A percentile compares a stretch with the other conserved stretches of the same genome.
phyloP scores from a whole-genome alignment of 2,888 invertebrate species.

The Thereva nobilitata region DNA sequence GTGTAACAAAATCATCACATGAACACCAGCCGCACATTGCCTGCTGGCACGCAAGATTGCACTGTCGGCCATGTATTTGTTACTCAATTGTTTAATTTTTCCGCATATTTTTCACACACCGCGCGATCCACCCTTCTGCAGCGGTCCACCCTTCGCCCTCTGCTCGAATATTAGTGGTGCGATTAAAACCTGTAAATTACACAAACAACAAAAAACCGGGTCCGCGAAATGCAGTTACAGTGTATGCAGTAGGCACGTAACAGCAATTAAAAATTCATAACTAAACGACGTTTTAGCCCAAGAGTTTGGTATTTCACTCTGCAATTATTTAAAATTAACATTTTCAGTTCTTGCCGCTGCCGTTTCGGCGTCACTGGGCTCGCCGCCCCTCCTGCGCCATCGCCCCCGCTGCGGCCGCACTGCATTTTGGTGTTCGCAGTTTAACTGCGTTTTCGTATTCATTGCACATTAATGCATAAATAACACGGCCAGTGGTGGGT shows the following conservation, averaged over 20 bases:
- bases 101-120: conserved; percentile 29
- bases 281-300: conserved; percentile 34
- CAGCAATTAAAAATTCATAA: conserved; percentile 35
- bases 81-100: conserved; percentile 23
- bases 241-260: conserved; percentile 20
- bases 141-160: no score
- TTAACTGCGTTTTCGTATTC: conserved; percentile 27
- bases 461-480: conserved; percentile 21
- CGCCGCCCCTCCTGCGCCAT: background rate
- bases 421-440: conserved; percentile 2
- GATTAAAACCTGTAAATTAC: conserved; percentile 16
- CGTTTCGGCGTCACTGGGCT: background rate
- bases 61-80: conserved; percentile 23
- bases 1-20: conserved; percentile 7
- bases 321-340: conserved; percentile 25
- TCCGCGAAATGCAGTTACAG: conserved; percentile 20
- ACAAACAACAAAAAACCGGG: conserved; percentile 19
- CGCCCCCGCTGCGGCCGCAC: background rate
- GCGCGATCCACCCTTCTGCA: conserved; percentile 11
- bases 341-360: conserved; percentile 12
- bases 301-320: conserved; percentile 33
- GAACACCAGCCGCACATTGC: conserved; percentile 4
- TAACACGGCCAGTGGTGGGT: conserved; percentile 11
- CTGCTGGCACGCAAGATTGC: conserved; percentile 22
- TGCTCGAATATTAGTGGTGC: background rate